Percentiles rank a stretch among this genome's conserved stretches.
phyloP scores from a whole-genome alignment of 2,113 vertebrate genomes.

The Alethe castanea region DNA sequence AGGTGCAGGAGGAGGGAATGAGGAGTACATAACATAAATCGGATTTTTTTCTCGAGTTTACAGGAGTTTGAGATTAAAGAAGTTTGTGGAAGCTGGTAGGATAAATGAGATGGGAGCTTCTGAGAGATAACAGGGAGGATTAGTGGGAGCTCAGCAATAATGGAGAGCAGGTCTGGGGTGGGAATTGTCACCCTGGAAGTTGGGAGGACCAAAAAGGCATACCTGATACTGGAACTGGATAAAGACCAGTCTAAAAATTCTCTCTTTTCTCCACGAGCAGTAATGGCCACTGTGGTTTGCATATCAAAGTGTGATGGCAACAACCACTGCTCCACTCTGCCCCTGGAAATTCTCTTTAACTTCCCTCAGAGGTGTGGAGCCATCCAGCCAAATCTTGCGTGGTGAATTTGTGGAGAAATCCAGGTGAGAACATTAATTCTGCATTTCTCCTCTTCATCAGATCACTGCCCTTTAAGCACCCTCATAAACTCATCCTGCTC shows the following conservation, averaged over 20 bases:
- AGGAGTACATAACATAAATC: neutral
- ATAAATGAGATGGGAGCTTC: neutral
- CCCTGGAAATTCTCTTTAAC: neutral
- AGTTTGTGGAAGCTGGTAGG: neutral
- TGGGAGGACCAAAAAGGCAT: neutral
- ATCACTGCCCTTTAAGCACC: conserved; percentile 10
- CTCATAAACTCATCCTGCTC: neutral
- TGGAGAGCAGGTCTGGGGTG: neutral
- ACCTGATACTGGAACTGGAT: neutral
- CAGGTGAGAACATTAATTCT: neutral
- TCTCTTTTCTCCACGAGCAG: neutral
- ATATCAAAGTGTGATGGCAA: too few species aligned
- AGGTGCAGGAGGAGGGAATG: neutral
- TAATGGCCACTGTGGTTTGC: neutral
- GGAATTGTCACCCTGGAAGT: neutral
- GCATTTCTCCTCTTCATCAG: neutral
- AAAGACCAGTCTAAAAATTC: neutral
- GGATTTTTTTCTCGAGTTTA: neutral
- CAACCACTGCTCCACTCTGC: neutral
- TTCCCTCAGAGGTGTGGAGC: neutral
- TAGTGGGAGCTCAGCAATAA: neutral
- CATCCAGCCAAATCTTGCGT: neutral
- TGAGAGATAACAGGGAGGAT: neutral
- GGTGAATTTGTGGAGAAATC: neutral
- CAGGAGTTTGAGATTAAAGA: conserved; percentile 13